A percentile compares a stretch with the other conserved stretches of the same genome.
phyloP scores from a whole-genome alignment of 2,797 vertebrate genomes.

The Pithecia hirsuta region DNA sequence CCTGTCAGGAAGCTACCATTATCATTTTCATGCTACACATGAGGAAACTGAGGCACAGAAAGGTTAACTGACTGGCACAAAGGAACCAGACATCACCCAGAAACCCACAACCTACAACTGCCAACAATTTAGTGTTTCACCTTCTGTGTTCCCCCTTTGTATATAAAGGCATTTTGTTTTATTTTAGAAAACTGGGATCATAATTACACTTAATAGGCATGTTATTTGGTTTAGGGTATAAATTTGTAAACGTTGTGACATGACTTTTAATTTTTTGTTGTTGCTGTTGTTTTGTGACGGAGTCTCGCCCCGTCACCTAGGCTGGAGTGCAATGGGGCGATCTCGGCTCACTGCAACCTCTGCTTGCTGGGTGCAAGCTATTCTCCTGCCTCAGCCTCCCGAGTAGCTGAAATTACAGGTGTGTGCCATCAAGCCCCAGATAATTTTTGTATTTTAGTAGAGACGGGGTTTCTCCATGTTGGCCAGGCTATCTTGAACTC shows the following conservation, averaged over 20 bases:
- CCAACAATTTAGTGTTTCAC: not conserved
- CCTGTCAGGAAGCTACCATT: not conserved
- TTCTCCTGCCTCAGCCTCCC: no score
- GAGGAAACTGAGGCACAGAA: not conserved
- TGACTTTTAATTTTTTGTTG: not conserved
- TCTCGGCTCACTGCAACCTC: no score
- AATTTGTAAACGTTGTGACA: not conserved
- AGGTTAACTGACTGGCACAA: not conserved
- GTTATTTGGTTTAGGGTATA: not conserved
- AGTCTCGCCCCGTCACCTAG: no score
- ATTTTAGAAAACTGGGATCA: constrained; percentile 29
- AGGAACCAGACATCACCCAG: not conserved
- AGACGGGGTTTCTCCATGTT: no score
- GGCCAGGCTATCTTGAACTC: no score
- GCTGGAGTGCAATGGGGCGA: no score
- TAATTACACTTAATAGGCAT: not conserved
- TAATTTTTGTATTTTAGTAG: no score
- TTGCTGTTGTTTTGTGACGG: no score
- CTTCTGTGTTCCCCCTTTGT: not conserved
- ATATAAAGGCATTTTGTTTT: not conserved
- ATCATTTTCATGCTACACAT: not conserved
- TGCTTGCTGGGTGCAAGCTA: no score
- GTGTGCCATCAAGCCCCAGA: no score
- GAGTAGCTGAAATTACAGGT: no score
- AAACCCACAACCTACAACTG: not conserved